phyloP scores from a whole-genome alignment of 2,797 vertebrate species.

The Simalia tracyae region DNA sequence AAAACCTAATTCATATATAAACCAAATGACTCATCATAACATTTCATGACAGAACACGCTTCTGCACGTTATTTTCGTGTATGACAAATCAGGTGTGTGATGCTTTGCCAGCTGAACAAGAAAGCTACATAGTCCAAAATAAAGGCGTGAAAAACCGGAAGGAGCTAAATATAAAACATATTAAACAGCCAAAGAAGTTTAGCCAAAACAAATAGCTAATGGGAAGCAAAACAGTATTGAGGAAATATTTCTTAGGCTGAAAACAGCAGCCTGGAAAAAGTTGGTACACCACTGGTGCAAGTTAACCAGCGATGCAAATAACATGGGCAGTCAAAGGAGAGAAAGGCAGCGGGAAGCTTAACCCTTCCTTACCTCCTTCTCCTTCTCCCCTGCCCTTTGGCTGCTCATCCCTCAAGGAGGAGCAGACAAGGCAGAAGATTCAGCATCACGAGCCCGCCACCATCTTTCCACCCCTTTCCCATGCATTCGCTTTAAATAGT shows the following conservation, averaged over 20 bases:
- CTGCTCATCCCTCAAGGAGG: too few species aligned
- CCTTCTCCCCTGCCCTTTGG: neutral
- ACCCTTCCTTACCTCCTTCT: neutral
- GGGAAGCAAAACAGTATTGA: conserved; percentile 40
- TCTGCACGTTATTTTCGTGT: conserved; percentile 24
- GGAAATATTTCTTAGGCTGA: conserved; percentile 43
- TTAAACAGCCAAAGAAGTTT: conserved; percentile 21
- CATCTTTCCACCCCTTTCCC: neutral
- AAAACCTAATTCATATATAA: conserved; percentile 8
- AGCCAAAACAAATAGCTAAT: conserved; percentile 39
- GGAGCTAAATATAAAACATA: conserved; percentile 45
- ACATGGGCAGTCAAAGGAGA: neutral
- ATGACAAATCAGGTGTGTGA: conserved; percentile 33
- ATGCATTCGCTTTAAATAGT: neutral
- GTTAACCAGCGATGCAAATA: neutral
- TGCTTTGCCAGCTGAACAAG: conserved; percentile 21
- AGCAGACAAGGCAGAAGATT: neutral
- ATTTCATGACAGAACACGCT: conserved; percentile 4
- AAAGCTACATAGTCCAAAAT: conserved; percentile 18
- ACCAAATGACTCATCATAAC: conserved; percentile 16
- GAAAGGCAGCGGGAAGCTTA: neutral
- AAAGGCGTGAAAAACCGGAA: conserved; percentile 36
- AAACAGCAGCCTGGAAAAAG: conserved; percentile 31
- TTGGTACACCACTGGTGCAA: neutral
- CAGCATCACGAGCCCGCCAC: neutral